Evolutionary conservation across 2,113 vertebrate species (phyloP).

Genomic region (Lipotes vexillifer): DNA sequence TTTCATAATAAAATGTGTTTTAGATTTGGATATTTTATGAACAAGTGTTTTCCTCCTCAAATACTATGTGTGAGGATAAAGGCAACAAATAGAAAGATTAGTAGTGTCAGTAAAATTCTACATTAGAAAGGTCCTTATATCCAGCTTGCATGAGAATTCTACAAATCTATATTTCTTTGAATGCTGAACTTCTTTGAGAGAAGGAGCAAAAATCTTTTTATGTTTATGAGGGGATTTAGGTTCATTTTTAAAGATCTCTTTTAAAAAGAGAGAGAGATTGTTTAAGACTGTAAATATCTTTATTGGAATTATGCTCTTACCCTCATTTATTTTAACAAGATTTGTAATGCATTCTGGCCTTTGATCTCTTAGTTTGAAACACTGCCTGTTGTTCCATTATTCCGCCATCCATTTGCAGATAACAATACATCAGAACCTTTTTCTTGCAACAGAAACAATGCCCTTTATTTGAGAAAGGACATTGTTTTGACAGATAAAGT

Average conservation of each 20-base stretch:
- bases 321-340: conserved; percentile 86
- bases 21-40: neutral
- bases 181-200: conserved; percentile 57
- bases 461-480: conserved; percentile 88
- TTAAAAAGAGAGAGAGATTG: conserved; percentile 64
- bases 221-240: conserved; percentile 50
- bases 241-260: conserved; percentile 64
- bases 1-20: conserved; percentile 41
- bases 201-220: conserved; percentile 40
- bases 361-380: conserved; percentile 84
- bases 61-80: neutral
- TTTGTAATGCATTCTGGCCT: conserved; percentile 83
- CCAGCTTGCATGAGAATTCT: neutral
- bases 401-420: conserved; percentile 86
- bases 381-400: conserved; percentile 87
- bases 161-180: conserved; percentile 43
- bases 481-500: conserved; percentile 89
- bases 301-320: conserved; percentile 81
- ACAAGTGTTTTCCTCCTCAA: neutral
- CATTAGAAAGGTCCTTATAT: neutral
- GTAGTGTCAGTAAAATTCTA: conserved; percentile 26
- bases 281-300: conserved; percentile 78
- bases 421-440: conserved; percentile 87
- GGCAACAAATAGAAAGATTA: neutral
- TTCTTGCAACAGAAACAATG: conserved; percentile 85